These are phyloP conservation scores for Australoheros facetus DNA, from an alignment of 2,797 vertebrate genomes.

Conservation along the genomic window DNA sequence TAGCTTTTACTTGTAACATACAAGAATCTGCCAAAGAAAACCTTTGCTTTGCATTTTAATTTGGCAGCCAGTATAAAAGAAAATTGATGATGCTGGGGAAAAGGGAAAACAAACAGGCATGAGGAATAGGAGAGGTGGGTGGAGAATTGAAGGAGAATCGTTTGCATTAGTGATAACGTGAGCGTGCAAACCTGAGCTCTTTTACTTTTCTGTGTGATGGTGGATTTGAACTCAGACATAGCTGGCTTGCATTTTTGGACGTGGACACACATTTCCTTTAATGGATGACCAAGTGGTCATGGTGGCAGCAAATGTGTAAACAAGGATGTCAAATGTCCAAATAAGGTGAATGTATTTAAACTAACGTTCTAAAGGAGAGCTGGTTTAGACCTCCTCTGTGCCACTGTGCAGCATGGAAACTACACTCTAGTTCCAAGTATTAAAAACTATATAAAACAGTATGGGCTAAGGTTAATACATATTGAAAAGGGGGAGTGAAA, in stretches of 20 bases:
- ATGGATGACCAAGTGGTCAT: slow-evolving; percentile 21
- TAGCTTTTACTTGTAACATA: not conserved
- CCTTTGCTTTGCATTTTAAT: slow-evolving; percentile 51
- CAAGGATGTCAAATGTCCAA: slow-evolving; percentile 5
- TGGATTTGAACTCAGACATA: slow-evolving; percentile 15
- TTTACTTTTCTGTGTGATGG: slow-evolving; percentile 17
- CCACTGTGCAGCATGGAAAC: not conserved
- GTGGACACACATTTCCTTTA: slow-evolving; percentile 12
- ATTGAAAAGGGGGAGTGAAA: slow-evolving; percentile 23
- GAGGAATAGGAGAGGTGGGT: not conserved
- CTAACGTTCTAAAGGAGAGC: not conserved
- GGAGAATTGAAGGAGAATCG: slow-evolving; percentile 13
- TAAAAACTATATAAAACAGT: slow-evolving; percentile 2
- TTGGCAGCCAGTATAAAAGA: slow-evolving; percentile 32
- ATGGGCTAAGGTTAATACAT: slow-evolving; percentile 2
- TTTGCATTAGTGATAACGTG: slow-evolving; percentile 11
- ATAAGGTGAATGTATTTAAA: not conserved
- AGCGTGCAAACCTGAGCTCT: slow-evolving; percentile 18
- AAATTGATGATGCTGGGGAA: slow-evolving; percentile 27
- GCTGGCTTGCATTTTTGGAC: slow-evolving; percentile 18
- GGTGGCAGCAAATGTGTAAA: slow-evolving; percentile 25
- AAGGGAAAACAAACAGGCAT: slow-evolving; percentile 14
- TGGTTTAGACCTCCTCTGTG: not conserved
- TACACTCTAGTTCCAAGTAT: not conserved
- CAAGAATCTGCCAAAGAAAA: slow-evolving; percentile 16